Base-by-base conservation (phyloP, 2,113 vertebrate genomes). In the Lanius ludovicianus region DNA sequence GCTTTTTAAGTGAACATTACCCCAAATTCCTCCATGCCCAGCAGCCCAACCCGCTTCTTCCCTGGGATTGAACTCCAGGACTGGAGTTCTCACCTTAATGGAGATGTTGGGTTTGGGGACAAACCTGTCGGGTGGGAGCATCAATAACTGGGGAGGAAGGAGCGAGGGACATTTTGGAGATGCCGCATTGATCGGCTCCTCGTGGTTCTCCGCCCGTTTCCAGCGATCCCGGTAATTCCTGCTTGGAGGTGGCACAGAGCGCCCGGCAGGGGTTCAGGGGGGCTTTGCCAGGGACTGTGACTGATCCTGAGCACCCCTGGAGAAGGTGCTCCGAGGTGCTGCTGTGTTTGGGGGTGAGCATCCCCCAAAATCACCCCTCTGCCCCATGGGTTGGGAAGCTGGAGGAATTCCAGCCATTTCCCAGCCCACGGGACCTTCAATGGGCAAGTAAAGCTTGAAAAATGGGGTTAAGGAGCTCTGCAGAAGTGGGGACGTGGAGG, bases 281-380 rank as follows among this genome's bases (percentile, higher is more conserved):
- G 42, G 13, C 8, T 90, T 39, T 59, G 11, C 39, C 5, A 1
- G 25, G 55, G 41, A 27, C 19, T 37, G 11, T 19, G 28, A 52
- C 0, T 0, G 0, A 41, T 13, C 27, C 30, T 0, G 0, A 44
- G 31, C 25, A 70, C 10, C 57, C 20, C 0, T 0, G 24, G 46
- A 46, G 7, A 33, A 81, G 14, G 18, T n/a, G 17, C 9, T 47
- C 11, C 12, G 1, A 27, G 21, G 11, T 15, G 14, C 47, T 62
- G 52, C 15, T 37, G 63, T 6, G 9, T 70, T 75, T 39, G 35
- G 39, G 27, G 47, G 1, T 0, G 2, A 14, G 30, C 2, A 30
- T 7, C 5, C 7, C 30, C 27, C 5, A 1, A 15, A 47, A 74
- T 35, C 30, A 8, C 9, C 37, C 20, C 49, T 68, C 18, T 55